Evolutionary conservation across 2,113 vertebrate species (phyloP).

Genomic region (Grus americana): DNA sequence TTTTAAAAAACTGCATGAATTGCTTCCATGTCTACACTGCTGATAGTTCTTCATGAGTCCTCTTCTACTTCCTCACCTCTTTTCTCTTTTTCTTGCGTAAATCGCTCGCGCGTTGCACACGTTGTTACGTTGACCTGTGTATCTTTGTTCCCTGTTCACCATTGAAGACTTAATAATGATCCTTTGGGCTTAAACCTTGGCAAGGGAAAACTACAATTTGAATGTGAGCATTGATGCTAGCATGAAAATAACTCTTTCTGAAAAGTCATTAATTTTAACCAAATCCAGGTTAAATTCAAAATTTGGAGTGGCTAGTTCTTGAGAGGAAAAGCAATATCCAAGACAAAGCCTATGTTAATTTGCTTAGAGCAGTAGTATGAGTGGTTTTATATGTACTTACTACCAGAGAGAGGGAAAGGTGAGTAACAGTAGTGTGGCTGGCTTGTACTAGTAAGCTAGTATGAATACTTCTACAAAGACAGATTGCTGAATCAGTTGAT

Average conservation of each 20-base stretch:
- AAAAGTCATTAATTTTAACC: not conserved
- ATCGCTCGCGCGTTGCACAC: accelerated
- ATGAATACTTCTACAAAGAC: not conserved
- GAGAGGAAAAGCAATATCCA: not conserved
- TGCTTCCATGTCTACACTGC: not conserved
- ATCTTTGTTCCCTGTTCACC: not conserved
- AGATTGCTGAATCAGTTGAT: not conserved
- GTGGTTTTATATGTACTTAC: not conserved
- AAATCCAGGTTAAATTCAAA: not conserved
- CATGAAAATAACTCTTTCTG: not conserved
- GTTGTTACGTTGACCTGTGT: not conserved
- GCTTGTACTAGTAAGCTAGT: not conserved
- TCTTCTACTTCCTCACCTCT: not conserved
- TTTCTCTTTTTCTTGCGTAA: not conserved
- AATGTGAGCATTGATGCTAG: not conserved
- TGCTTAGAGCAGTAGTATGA: not conserved
- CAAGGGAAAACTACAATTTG: not conserved
- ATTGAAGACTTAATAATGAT: not conserved
- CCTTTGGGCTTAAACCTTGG: not conserved
- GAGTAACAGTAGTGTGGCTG: not conserved
- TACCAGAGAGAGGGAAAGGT: not conserved
- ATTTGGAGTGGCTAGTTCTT: not conserved
- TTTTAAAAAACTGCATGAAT: not conserved
- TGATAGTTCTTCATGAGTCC: not conserved
- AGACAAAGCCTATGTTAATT: not conserved